Percentiles rank a stretch among this genome's conserved stretches.
Evolutionary conservation across 2,888 invertebrate genomes (phyloP).

Genomic region (Lycia hirtaria): DNA sequence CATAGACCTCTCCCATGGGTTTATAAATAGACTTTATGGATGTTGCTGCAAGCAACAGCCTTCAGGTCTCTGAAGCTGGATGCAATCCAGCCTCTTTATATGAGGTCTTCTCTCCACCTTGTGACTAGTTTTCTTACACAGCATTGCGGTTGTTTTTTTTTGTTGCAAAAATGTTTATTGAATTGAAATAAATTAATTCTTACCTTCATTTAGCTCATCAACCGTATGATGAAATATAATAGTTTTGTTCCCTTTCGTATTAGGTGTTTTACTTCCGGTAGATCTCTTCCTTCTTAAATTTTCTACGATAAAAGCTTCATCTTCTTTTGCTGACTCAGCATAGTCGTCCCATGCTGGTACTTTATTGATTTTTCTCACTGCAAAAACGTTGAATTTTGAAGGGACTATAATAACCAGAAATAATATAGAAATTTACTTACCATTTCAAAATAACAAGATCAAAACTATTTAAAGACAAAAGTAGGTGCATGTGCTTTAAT

Average conservation of each 20-base stretch:
- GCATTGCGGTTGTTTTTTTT: too few species aligned
- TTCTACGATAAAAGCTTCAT: slow-evolving; percentile 30
- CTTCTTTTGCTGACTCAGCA: background rate
- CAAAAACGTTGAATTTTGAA: slow-evolving; percentile 28
- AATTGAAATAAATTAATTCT: background rate
- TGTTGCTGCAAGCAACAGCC: too few species aligned
- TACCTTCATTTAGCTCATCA: slow-evolving; percentile 75
- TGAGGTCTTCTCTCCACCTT: too few species aligned
- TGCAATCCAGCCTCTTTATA: too few species aligned
- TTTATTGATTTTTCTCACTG: slow-evolving; percentile 29
- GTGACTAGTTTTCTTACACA: too few species aligned
- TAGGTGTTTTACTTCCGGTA: slow-evolving; percentile 37
- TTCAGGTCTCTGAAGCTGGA: too few species aligned
- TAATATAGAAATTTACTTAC: slow-evolving; percentile 27
- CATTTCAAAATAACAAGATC: slow-evolving; percentile 10
- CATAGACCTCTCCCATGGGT: too few species aligned
- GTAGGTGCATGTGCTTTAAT: slow-evolving; percentile 60
- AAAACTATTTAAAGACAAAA: slow-evolving; percentile 30
- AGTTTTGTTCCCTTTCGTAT: slow-evolving; percentile 51
- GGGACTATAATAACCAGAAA: background rate
- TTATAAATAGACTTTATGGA: too few species aligned
- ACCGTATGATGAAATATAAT: slow-evolving; percentile 61
- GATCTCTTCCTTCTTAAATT: slow-evolving; percentile 61
- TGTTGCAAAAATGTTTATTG: background rate
- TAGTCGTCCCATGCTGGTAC: slow-evolving; percentile 2